Conservation (phyloP, 2,113 vertebrate genomes). For the Ciconia maguari region DNA sequence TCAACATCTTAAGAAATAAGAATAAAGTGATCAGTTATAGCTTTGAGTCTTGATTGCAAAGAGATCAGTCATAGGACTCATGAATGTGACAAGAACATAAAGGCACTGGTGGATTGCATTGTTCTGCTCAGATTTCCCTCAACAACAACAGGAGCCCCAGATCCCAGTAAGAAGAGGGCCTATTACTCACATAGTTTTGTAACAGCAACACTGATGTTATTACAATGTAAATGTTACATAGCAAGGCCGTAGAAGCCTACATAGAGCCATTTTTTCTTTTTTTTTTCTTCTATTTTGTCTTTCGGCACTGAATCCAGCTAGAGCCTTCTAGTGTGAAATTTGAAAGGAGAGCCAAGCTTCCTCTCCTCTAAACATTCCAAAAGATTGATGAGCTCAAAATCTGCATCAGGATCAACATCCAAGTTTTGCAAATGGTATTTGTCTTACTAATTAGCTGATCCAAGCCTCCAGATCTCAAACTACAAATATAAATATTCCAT, state of each 20-base stretch:
- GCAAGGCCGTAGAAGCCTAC: background rate
- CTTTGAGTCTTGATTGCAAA: background rate
- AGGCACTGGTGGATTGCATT: background rate
- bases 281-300: background rate
- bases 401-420: slow-evolving; percentile 29
- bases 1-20: background rate
- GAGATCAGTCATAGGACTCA: background rate
- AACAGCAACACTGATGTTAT: background rate
- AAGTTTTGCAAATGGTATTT: slow-evolving; percentile 52
- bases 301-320: background rate
- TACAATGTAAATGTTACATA: background rate
- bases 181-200: background rate
- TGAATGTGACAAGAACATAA: background rate
- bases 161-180: background rate
- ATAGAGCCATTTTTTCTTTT: background rate
- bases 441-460: slow-evolving; percentile 23
- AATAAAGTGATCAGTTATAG: slow-evolving; percentile 1
- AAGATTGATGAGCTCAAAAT: slow-evolving; percentile 31
- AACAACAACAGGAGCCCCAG: background rate
- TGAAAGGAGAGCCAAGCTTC: slow-evolving; percentile 2
- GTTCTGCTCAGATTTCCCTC: slow-evolving; percentile 2
- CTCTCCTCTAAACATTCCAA: slow-evolving; percentile 12
- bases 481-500: background rate
- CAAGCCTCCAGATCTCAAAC: slow-evolving; percentile 26
- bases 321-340: slow-evolving; percentile 28